A percentile compares a stretch with the other conserved stretches of the same genome.
Conservation (phyloP, 2,888 invertebrate species). For the Branchipolynoe longqiensis region DNA sequence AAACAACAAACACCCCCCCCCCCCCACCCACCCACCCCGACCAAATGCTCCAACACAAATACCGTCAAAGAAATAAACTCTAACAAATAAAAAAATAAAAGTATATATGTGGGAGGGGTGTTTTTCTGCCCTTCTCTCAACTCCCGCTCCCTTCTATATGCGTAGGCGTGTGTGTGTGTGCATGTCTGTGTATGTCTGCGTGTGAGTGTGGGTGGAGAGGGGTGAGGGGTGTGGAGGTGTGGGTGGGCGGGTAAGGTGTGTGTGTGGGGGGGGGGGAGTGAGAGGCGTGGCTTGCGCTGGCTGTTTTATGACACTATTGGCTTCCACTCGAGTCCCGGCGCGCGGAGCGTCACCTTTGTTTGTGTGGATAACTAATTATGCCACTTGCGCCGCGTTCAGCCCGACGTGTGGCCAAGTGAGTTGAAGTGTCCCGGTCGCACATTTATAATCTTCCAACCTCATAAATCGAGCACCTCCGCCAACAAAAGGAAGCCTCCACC, state of each 20-base stretch:
- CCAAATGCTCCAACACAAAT: too few species aligned
- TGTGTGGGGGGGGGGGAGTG: neutral
- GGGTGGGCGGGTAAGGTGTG: neutral
- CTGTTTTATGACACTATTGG: conserved; percentile 21
- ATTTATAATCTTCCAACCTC: conserved; percentile 42
- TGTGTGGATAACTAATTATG: conserved; percentile 43
- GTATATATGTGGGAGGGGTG: too few species aligned
- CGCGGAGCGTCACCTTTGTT: conserved; percentile 26
- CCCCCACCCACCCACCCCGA: too few species aligned
- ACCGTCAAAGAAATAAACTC: too few species aligned
- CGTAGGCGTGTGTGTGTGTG: too few species aligned
- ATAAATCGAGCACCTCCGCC: conserved; percentile 15
- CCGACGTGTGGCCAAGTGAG: conserved; percentile 18
- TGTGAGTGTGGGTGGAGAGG: too few species aligned
- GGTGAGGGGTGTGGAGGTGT: neutral
- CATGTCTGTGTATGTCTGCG: too few species aligned
- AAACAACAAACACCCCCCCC: too few species aligned
- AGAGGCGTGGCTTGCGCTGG: neutral
- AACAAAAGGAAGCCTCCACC: conserved; percentile 26
- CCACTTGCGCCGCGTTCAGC: conserved; percentile 2
- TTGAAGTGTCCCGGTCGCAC: conserved; percentile 22
- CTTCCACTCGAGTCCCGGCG: neutral
- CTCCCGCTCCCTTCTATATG: too few species aligned
- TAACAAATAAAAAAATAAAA: too few species aligned
- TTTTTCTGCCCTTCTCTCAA: too few species aligned